Evolutionary conservation across 2,113 vertebrate species (phyloP), one percentile per base, ranked within the genome.

Genomic region (Poicephalus gulielmi): DNA sequence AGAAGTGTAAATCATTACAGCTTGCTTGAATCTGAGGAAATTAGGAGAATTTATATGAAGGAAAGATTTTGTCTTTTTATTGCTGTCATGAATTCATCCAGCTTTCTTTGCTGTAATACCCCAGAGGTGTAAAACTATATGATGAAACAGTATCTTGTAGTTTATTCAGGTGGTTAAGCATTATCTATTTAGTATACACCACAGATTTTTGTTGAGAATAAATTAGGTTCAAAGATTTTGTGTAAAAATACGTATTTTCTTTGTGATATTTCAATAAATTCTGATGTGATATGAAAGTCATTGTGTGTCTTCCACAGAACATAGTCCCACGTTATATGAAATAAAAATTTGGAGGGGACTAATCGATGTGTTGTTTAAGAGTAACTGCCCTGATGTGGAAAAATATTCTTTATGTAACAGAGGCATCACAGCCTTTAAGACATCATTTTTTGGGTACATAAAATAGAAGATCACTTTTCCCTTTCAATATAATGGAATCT

Each of bases 401-500:
- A 88, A 93, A 44, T 43, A 60, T 46, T 68, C 68, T 86, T 78
- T 22, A 17, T 70, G 31, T 74, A 60, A 64, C 73, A 88, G 57
- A 75, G 17, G 80, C 84, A 80, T 73, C 63, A 44, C 9, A 90
- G 77, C 64, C 76, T 94, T 79, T 50, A 69, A 90, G 66, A 75
- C 39, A 83, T 77, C 30, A 73, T 67, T 93, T 60, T 83, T 68
- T 27, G 25, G n/a, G 83, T 46, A 78, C 2, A 0, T 77, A 90
- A 94, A 92, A 90, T 39, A 71, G 46, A 74, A 57, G 52, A 91
- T 94, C 60, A 39, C 55, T 50, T 94, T 89, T 77, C 66, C 33
- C 30, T 92, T 90, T 88, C 79, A 74, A 22, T 88, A 19, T 86
- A 91, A 94, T 92, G 68, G 85, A 94, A 83, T 66, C 50, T 55